These are phyloP conservation scores for Tribolium freemani DNA, from an alignment of 2,888 invertebrate genomes.

Conservation along the genomic window DNA sequence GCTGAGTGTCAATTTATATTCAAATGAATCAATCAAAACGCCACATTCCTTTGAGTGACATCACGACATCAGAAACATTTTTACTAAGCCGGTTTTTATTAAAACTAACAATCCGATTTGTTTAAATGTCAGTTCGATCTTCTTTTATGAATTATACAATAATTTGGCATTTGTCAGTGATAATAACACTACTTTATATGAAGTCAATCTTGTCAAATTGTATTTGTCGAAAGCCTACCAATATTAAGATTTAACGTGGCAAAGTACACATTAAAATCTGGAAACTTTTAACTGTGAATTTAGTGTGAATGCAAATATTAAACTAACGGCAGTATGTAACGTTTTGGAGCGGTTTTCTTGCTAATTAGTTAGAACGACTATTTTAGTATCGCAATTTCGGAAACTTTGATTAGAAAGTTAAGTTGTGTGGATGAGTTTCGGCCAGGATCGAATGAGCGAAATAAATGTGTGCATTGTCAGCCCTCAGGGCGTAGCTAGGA, in stretches of 20 bases:
- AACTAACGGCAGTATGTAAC: background rate
- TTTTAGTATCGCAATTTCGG: background rate
- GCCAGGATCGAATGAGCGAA: background rate
- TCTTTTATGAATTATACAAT: background rate
- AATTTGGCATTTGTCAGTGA: conserved; percentile 8
- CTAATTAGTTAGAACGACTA: background rate
- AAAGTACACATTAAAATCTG: background rate
- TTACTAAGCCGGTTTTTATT: background rate
- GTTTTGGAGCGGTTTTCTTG: background rate
- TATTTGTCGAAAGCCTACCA: conserved; percentile 17
- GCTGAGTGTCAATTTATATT: background rate
- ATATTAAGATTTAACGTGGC: background rate
- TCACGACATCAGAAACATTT: too few species aligned
- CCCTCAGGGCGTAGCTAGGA: background rate
- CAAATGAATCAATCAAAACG: background rate
- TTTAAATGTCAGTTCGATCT: background rate
- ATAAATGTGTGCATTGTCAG: conserved; percentile 1
- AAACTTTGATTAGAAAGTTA: background rate
- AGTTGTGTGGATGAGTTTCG: background rate
- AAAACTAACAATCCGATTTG: background rate
- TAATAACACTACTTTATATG: background rate
- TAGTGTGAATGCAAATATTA: background rate
- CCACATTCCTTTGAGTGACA: background rate
- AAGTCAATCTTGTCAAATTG: conserved; percentile 21
- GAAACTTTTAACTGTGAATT: background rate